Conservation (phyloP, 2,888 invertebrate genomes). For the Petrophora chlorosata region DNA sequence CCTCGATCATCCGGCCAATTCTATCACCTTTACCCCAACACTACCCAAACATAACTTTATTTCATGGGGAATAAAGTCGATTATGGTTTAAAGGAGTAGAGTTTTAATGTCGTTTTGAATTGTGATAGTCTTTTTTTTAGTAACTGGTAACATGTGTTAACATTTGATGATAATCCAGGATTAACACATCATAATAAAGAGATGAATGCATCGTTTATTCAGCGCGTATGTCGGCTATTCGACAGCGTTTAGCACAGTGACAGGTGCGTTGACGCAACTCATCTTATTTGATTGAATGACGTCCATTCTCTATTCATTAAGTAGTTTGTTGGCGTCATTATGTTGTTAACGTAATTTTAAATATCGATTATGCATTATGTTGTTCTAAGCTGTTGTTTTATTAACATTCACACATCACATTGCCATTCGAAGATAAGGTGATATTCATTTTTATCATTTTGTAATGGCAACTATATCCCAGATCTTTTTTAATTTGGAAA, state of each 20-base stretch:
- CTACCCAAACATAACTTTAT: slow-evolving; percentile 49
- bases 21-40: slow-evolving; percentile 48
- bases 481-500: no score
- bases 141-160: slow-evolving; percentile 84
- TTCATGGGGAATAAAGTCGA: slow-evolving; percentile 42
- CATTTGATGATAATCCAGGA: slow-evolving; percentile 83
- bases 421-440: no score
- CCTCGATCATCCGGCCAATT: slow-evolving; percentile 78
- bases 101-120: slow-evolving; percentile 41
- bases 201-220: slow-evolving; percentile 80
- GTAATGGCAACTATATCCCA: no score
- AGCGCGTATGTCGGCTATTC: slow-evolving; percentile 77
- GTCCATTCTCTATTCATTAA: slow-evolving; percentile 24
- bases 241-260: slow-evolving; percentile 67
- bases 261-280: slow-evolving; percentile 75
- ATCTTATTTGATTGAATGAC: slow-evolving; percentile 60
- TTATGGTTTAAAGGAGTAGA: slow-evolving; percentile 36
- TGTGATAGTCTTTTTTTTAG: slow-evolving; percentile 63
- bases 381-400: no score
- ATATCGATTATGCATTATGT: slow-evolving; percentile 21
- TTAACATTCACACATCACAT: no score
- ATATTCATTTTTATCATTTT: no score
- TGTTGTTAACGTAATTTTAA: slow-evolving; percentile 6
- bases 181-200: slow-evolving; percentile 84
- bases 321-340: slow-evolving; percentile 8